These are phyloP conservation scores for Eupithecia dodoneata DNA, from an alignment of 2,888 invertebrate species.

Conservation along the genomic window DNA sequence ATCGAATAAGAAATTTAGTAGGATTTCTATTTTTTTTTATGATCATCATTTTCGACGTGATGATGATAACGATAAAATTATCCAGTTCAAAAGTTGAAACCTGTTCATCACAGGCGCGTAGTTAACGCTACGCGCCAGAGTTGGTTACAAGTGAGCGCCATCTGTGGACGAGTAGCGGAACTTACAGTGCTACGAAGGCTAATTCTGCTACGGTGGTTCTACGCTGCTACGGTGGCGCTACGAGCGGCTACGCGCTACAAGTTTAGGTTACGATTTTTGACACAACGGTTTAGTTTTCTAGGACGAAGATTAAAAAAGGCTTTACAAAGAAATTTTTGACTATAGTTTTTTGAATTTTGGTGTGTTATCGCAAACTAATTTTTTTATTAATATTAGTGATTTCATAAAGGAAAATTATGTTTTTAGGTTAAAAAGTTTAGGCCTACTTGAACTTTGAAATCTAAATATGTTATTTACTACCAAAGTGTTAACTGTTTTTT, in stretches of 20 bases:
- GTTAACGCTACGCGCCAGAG: constrained; percentile 23
- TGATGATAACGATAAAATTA: not conserved
- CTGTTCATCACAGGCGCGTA: constrained; percentile 11
- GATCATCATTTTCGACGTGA: not conserved
- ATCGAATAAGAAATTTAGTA: not conserved
- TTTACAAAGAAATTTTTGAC: not conserved
- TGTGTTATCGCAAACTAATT: not conserved
- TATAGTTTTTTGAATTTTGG: not conserved
- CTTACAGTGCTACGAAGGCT: constrained; percentile 30
- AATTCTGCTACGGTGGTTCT: constrained; percentile 20
- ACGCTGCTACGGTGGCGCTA: constrained; percentile 22
- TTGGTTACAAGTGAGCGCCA: constrained; percentile 40
- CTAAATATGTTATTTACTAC: too few species aligned
- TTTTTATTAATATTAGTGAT: not conserved
- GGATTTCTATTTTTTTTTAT: not conserved
- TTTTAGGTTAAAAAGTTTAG: too few species aligned
- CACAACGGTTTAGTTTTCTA: not conserved
- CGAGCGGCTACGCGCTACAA: constrained; percentile 32
- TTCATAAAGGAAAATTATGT: not conserved
- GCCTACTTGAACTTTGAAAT: too few species aligned
- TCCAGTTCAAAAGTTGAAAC: constrained; percentile 21
- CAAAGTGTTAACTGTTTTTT: not conserved
- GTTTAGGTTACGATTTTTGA: not conserved
- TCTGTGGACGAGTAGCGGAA: constrained; percentile 48
- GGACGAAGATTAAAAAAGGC: not conserved